Evolutionary conservation across 2,113 vertebrate genomes (phyloP), one percentile per base, ranked within the genome.

Genomic region (Agelaius tricolor): DNA sequence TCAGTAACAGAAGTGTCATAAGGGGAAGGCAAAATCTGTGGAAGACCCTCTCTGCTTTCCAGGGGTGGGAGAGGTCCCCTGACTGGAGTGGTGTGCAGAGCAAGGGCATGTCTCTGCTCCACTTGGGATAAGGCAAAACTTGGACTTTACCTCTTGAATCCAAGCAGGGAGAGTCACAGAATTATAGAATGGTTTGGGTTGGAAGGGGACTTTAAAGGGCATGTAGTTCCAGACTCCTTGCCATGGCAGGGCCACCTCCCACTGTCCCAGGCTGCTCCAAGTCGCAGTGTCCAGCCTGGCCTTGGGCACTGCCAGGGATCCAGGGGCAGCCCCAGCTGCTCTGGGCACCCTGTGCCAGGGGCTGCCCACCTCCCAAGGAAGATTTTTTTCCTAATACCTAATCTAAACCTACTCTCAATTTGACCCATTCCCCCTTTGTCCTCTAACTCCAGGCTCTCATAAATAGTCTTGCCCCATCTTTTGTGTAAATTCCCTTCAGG

Each of bases 281-380:
- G 6, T 13, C 22, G 23, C 7, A 1, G 7, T 27, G 49, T 61
- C 19, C 61, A 82, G 0, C 33, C 52, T 16, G 22, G 18, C 33
- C 69, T 39, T 67, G 59, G 23, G 1, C 28, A 44, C 18, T 51
- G 1, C 13, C 54, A 46, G 62, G 39, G 54, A 14, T 61, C 8
- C 51, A 85, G 55, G 24, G 30, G 17, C 54, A 82, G 51, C 37
- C 35, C 7, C 51, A 79, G 26, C 43, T 79, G 0, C 41, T 57
- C 58, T 58, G 59, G 41, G 27, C 22, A 66, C 15, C 51, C 62
- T 54, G n/a, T 54, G 21, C 69, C 69, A 75, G 39, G 17, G 13
- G 4, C 17, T 46, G 0, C 0, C 46, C 30, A 31, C 11, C 13
- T 61, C 6, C 2, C 24, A 21, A 22, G 6, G 3, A 41, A 47